Evolutionary conservation across 2,113 vertebrate genomes (phyloP).

Genomic region (Atractosteus spatula): DNA sequence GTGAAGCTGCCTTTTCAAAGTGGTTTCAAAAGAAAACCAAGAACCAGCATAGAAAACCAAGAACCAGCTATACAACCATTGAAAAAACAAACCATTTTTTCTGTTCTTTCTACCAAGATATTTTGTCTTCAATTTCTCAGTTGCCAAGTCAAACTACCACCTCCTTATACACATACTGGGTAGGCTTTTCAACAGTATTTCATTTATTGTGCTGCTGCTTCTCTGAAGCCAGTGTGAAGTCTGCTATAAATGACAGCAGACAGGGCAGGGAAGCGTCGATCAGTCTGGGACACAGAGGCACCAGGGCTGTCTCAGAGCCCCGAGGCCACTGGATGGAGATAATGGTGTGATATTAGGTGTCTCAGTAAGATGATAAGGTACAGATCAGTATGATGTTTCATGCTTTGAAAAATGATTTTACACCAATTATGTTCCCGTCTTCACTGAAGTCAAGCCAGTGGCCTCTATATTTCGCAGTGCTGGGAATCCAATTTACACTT

Average conservation of each 20-base stretch:
- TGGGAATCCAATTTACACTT: slow-evolving; percentile 57
- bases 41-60: no score
- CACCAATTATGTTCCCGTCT: slow-evolving; percentile 49
- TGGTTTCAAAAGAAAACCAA: no score
- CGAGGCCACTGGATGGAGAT: slow-evolving; percentile 43
- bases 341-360: slow-evolving; percentile 54
- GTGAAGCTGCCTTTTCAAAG: no score
- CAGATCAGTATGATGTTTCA: slow-evolving; percentile 9
- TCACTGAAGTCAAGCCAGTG: neutral
- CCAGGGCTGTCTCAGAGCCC: slow-evolving; percentile 8
- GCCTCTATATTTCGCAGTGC: slow-evolving; percentile 7
- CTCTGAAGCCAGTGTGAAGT: neutral
- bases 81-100: no score
- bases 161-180: neutral
- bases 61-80: no score
- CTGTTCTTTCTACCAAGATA: neutral
- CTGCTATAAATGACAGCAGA: neutral
- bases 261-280: slow-evolving; percentile 46
- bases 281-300: slow-evolving; percentile 37
- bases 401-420: slow-evolving; percentile 37
- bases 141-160: no score
- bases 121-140: no score
- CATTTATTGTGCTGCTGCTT: neutral
- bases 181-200: slow-evolving; percentile 5
- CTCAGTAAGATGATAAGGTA: slow-evolving; percentile 29